Evolutionary conservation across 37 sponge, comb jelly and placozoan genomes (phyloP), one percentile per base, ranked within the genome.

Genomic region (Mnemiopsis leidyi): DNA sequence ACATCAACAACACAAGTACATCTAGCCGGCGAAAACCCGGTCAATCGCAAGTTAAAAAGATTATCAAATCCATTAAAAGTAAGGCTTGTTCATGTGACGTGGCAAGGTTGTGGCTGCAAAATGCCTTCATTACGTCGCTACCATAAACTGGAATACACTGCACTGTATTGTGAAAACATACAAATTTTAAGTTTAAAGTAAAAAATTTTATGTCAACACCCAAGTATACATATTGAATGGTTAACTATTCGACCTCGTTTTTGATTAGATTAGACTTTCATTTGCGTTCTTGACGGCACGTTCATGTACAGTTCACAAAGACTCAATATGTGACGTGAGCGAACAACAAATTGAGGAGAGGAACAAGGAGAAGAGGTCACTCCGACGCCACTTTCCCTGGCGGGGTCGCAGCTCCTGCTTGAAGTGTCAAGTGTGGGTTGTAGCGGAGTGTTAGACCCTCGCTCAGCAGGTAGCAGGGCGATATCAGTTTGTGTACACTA

Each of bases 191-290:
- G 32, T 26, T 77, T 77, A 31, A 31, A 77, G 32, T 26, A 31
- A 77, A 77, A 77, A 77, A 77, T 31, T 77, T 77, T 32, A 32
- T 77, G 79, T 77, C 79, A 77, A 31, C 79, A 77, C 79, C 79
- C 79, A 16, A 32, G 32, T 77, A 18, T 77, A 77, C 79, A 77
- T 77, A 77, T 77, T 77, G 79, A 77, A 77, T 77, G 79, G 79
- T 77, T 77, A 77, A 34, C 79, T 77, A 32, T 32, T 77, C 26
- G 79, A 77, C 30, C 79, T 77, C 79, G 32, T 77, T 77, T 77
- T 77, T 77, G 79, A 77, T 77, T 77, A 77, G 79, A 77, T 31
- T 34, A 77, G 79, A 26, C 79, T 77, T 77, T 77, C 32, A 77
- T 77, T 77, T 77, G 79, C 79, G 36, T 34, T 77, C 79, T 77